Percentiles rank a stretch among this genome's conserved stretches.
Conservation (phyloP, 1,140 invertebrate genomes). For the Meloidogyne floridensis region DNA sequence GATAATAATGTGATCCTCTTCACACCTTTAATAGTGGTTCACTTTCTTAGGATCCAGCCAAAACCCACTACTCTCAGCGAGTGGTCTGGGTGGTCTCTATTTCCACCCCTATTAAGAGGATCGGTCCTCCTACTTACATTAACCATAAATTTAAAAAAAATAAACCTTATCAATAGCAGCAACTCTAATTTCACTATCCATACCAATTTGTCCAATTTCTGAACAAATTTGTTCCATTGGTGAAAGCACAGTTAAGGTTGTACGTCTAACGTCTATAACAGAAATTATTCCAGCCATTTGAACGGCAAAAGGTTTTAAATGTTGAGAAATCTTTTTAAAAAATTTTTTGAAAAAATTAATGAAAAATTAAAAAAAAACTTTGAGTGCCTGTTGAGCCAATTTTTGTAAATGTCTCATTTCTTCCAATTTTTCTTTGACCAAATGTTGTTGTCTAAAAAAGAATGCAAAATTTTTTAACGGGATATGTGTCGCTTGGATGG, state of each 20-base stretch:
- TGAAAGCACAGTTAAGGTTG: conserved; percentile 45
- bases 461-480: too few relatives aligned
- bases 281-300: conserved; percentile 52
- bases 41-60: too few relatives aligned
- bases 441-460: conserved; percentile 53
- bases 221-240: conserved; percentile 65
- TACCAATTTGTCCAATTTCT: conserved; percentile 58
- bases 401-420: conserved; percentile 50
- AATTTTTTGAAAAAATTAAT: neutral
- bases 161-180: conserved; percentile 59
- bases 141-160: neutral
- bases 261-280: conserved; percentile 47
- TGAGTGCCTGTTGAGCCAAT: conserved; percentile 45
- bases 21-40: too few relatives aligned
- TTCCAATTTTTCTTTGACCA: conserved; percentile 51
- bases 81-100: too few relatives aligned
- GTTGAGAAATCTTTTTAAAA: conserved; percentile 30
- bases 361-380: neutral
- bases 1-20: too few relatives aligned
- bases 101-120: too few relatives aligned
- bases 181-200: conserved; percentile 53
- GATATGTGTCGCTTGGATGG: too few relatives aligned
- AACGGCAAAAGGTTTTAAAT: conserved; percentile 55
- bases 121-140: too few relatives aligned
- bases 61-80: too few relatives aligned